Evolutionary conservation across 2,113 vertebrate genomes (phyloP), one percentile per base, ranked within the genome.

Genomic region (Ammodytes marinus): DNA sequence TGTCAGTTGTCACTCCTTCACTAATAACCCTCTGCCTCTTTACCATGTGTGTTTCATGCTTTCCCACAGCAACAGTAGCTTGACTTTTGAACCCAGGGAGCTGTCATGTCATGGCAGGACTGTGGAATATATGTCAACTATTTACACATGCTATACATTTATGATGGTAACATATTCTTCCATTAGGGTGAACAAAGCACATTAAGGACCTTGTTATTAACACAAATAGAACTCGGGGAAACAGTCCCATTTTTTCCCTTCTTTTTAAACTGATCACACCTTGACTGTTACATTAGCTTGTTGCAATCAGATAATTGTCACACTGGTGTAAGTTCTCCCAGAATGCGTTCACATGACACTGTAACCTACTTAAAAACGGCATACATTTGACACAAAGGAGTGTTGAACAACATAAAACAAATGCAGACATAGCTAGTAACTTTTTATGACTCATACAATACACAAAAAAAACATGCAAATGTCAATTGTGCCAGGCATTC

Each of bases 31-130:
- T 53, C 60, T 19, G 80, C 65, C 67, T 81, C 57, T 79, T 64
- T 55, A 79, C 84, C 74, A 68, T 63, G 77, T 84, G 77, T 85
- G 80, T 88, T 54, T 79, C 80, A 84, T 84, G 82, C 77, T 88
- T 88, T 85, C 35, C 80, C 59, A 76, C 77, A 86, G 77, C 86
- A 79, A 58, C n/a, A 75, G 47, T 69, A 71, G 45, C 14, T 52
- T 68, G 37, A 35, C 39, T 69, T 58, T 67, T 59, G 47, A 54
- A 52, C 17, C 47, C 13, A 72, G 17, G 11, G 81, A 74, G 27
- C 13, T 53, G 53, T 71, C 19, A 19, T 15, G 47, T 66, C 35
- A 68, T 54, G 17, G 8, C 61, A 70, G 6, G 53, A 43, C n/a
- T 45, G 5, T 8, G 69, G 8, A 63, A 78, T 66, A 81, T 43